phyloP scores from a whole-genome alignment of 1,140 invertebrate species.

The Magallana ariakensis region DNA sequence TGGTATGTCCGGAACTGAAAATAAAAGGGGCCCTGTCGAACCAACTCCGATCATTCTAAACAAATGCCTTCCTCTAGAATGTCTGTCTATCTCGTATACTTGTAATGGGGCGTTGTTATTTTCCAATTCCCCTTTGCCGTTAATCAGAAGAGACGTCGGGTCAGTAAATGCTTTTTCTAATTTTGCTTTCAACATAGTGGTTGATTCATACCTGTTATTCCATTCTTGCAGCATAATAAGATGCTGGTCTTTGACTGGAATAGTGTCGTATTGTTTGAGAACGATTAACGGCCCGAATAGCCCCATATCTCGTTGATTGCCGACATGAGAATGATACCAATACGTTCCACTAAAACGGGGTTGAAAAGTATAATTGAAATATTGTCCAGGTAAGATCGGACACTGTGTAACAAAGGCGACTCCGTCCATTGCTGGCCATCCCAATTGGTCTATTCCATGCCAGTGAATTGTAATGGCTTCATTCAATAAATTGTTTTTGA shows the following conservation, averaged over 20 bases:
- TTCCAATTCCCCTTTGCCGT: slow-evolving; percentile 65
- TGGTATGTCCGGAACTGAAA: slow-evolving; percentile 85
- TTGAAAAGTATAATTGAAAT: slow-evolving; percentile 89
- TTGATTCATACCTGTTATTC: slow-evolving; percentile 19
- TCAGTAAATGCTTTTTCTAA: slow-evolving; percentile 52
- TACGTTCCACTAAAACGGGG: slow-evolving; percentile 68
- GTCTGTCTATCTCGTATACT: slow-evolving; percentile 59
- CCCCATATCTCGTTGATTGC: slow-evolving; percentile 65
- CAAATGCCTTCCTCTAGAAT: slow-evolving; percentile 31
- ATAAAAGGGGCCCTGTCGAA: slow-evolving; percentile 48
- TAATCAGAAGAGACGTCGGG: slow-evolving; percentile 68
- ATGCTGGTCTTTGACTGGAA: not conserved
- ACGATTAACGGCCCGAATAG: slow-evolving; percentile 67
- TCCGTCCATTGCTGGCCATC: slow-evolving; percentile 86
- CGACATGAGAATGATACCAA: slow-evolving; percentile 75
- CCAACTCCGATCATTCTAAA: slow-evolving; percentile 64
- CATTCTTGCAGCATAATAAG: slow-evolving; percentile 23
- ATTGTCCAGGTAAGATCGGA: slow-evolving; percentile 90
- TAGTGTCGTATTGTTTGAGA: not conserved
- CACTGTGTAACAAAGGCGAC: slow-evolving; percentile 94
- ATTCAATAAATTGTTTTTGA: too few species aligned
- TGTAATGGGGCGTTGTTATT: slow-evolving; percentile 64
- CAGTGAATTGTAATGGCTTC: too few species aligned
- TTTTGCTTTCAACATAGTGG: slow-evolving; percentile 14
- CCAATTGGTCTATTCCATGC: too few species aligned